Conservation (phyloP, 2,797 vertebrate genomes). For the Sebastes oblongus region DNA sequence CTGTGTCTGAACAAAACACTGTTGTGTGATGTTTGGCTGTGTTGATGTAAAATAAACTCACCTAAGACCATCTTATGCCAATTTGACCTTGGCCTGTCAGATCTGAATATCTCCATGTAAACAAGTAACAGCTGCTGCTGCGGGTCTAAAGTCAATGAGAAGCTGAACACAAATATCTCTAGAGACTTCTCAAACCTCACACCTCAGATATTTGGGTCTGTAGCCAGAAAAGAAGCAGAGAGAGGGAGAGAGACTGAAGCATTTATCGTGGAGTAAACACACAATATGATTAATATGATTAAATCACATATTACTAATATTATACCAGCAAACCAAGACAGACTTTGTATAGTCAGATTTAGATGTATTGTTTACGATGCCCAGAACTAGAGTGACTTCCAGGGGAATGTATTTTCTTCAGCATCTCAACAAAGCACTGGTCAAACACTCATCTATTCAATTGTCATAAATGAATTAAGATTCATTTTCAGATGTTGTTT, state of each 20-base stretch:
- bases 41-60: conserved; percentile 29
- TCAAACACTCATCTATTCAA: too few species aligned
- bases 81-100: conserved; percentile 47
- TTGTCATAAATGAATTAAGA: too few species aligned
- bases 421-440: background rate
- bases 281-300: too few species aligned
- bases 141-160: conserved; percentile 31
- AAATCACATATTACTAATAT: background rate
- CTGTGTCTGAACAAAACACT: conserved; percentile 26
- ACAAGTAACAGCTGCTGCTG: conserved; percentile 45
- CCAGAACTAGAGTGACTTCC: background rate
- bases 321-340: background rate
- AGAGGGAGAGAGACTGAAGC: background rate
- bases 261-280: too few species aligned
- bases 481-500: too few species aligned
- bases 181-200: conserved; percentile 6
- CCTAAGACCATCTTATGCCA: conserved; percentile 12
- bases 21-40: conserved; percentile 15
- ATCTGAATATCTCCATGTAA: conserved; percentile 39
- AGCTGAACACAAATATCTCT: conserved; percentile 21
- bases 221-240: background rate
- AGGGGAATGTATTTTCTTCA: background rate
- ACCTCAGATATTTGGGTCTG: background rate
- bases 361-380: background rate
- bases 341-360: background rate